Conservation (phyloP, 2,113 vertebrate species). For the Phyllopteryx taeniolatus region DNA sequence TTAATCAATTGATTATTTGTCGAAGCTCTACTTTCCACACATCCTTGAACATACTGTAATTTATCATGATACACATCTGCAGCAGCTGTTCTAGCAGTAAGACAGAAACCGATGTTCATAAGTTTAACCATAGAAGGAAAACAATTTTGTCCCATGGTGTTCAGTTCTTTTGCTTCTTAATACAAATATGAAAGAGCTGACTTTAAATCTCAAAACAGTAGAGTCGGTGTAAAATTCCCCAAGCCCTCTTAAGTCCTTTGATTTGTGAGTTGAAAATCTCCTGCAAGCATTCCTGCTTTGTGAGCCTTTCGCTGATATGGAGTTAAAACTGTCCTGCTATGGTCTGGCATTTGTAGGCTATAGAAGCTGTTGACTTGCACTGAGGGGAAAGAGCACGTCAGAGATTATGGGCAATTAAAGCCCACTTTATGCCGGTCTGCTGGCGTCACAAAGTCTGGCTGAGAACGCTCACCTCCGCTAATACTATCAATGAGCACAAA, state of each 20-base stretch:
- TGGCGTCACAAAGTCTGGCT: conserved; percentile 73
- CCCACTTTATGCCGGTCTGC: conserved; percentile 62
- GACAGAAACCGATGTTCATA: neutral
- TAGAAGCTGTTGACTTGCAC: conserved; percentile 54
- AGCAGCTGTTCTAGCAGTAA: neutral
- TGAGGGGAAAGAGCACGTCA: conserved; percentile 50
- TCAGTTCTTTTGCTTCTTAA: conserved; percentile 7
- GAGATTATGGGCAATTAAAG: conserved; percentile 70
- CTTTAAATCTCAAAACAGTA: conserved; percentile 17
- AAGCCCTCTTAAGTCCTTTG: conserved; percentile 31
- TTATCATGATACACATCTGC: no score
- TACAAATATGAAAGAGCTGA: conserved; percentile 7
- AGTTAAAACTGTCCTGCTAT: conserved; percentile 41
- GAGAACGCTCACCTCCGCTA: conserved; percentile 67
- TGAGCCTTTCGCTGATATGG: conserved; percentile 28
- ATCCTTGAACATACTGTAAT: no score
- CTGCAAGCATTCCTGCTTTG: conserved; percentile 27
- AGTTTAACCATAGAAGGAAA: conserved; percentile 9
- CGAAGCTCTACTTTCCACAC: no score
- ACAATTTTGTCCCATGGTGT: neutral
- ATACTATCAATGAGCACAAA: conserved; percentile 69
- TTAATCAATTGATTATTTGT: no score
- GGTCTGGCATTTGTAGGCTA: conserved; percentile 49
- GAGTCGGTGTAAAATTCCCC: conserved; percentile 7
- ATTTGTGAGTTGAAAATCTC: conserved; percentile 36